Evolutionary conservation across 2,888 invertebrate species (phyloP).

Genomic region (Steinernema carpocapsae): DNA sequence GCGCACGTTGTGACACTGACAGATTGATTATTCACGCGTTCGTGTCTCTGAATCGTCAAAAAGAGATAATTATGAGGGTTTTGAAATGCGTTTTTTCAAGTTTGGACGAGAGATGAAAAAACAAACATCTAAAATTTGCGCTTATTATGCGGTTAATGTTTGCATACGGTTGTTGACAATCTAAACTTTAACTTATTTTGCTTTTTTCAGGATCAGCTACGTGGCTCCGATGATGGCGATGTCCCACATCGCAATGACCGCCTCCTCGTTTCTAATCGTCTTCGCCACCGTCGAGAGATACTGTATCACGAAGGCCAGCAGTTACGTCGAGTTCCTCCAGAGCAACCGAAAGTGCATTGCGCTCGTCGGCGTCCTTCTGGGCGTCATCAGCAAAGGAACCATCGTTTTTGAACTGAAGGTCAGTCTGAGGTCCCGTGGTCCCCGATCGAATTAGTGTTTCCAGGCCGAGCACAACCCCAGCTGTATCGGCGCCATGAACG

Average conservation of each 20-base stretch:
- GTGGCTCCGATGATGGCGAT: slow-evolving; percentile 60
- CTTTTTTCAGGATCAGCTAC: slow-evolving; percentile 43
- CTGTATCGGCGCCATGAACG: slow-evolving; percentile 60
- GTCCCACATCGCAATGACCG: slow-evolving; percentile 62
- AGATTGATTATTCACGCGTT: too few relatives aligned
- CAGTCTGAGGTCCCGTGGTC: background rate
- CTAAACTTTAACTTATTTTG: too few relatives aligned
- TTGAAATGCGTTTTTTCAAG: too few relatives aligned
- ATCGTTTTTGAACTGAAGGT: slow-evolving; percentile 57
- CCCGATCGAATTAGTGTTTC: slow-evolving; percentile 17
- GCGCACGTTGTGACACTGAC: too few relatives aligned
- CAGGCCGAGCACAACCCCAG: slow-evolving; percentile 48
- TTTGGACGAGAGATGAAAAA: background rate
- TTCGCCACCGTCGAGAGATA: slow-evolving; percentile 64
- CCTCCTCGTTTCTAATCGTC: slow-evolving; percentile 62
- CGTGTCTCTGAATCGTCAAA: too few relatives aligned
- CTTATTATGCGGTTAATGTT: too few relatives aligned
- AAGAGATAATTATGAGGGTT: too few relatives aligned
- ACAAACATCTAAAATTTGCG: too few relatives aligned
- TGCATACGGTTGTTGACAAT: too few relatives aligned
- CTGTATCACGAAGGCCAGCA: slow-evolving; percentile 49
- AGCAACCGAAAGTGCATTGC: slow-evolving; percentile 55
- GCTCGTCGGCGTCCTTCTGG: slow-evolving; percentile 51
- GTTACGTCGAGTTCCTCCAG: slow-evolving; percentile 44
- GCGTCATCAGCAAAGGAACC: slow-evolving; percentile 58